Base-by-base conservation (phyloP, 2,888 invertebrate genomes). In the Apeira syringaria region DNA sequence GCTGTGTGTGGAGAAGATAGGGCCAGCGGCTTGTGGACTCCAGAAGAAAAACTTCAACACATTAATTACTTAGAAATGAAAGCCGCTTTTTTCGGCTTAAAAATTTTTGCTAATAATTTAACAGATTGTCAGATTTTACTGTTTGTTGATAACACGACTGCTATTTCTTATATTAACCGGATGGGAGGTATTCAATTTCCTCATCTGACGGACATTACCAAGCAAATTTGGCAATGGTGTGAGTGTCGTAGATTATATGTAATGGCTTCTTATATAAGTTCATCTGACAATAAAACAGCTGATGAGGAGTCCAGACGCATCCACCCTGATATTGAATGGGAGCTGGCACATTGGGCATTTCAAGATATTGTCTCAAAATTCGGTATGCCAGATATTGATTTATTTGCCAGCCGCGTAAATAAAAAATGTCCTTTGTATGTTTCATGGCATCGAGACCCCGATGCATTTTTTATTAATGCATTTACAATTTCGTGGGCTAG, bases 21-120 rank as follows among this genome's bases (percentile, higher is more conserved):
- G 5, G 39, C 18, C 1, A 39, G 26, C 5, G 31, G 32, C 0
- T 7, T 0, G 6, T 39, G 39, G 27, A 12, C 10, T 6, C 2
- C 1, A 11, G 1, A 8, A 1, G 39, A 39, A 12, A 1, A 8
- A 6, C 3, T n/a, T 1, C 5, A 7, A 9, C 31, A 32, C 15
- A 32, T 32, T 2, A 39, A 39, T 6, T 39, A 32, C 25, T 8
- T 39, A 4, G 39, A 39, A 31, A 1, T 32, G 3, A 5, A 30
- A 7, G 39, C 39, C 0, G 27, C 18, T 1, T 39, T 39, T 9
- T 9, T 39, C 3, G 39, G 20, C 0, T 26, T 47, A 5, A 42
- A 30, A 31, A 15, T 8, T 2, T 29, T 29, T 15, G 15, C 15
- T 1, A 15, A 29, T 1, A 15, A 29, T 1, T 8, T 8, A 15